Evolutionary conservation across 2,888 invertebrate genomes (phyloP).

Genomic region (Lepidochitona cinerea): DNA sequence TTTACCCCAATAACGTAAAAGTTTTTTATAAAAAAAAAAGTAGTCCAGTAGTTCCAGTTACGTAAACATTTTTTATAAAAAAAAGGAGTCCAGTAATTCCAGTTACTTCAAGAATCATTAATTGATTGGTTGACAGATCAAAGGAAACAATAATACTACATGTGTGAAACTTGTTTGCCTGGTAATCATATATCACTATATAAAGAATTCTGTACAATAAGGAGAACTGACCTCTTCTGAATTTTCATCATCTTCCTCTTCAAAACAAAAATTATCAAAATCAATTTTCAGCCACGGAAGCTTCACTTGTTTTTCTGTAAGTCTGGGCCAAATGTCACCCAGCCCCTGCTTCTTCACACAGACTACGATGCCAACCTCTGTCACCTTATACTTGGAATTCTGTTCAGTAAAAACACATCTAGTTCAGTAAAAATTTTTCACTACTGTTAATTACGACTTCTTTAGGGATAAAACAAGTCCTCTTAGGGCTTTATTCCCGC

Average conservation of each 20-base stretch:
- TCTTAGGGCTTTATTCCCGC: too few species aligned
- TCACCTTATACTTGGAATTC: slow-evolving; percentile 72
- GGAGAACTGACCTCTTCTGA: background rate
- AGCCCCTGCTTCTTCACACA: slow-evolving; percentile 78
- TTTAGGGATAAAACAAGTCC: too few species aligned
- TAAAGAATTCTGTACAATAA: background rate
- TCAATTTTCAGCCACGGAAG: slow-evolving; percentile 94
- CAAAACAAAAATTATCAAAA: slow-evolving; percentile 90
- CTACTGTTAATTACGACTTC: too few species aligned
- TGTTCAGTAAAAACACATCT: slow-evolving; percentile 53
- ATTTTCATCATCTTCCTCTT: slow-evolving; percentile 76
- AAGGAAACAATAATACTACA: too few species aligned
- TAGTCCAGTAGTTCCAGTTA: too few species aligned
- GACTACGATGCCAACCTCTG: slow-evolving; percentile 85
- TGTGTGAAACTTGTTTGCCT: too few species aligned
- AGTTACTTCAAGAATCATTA: too few species aligned
- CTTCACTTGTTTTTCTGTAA: slow-evolving; percentile 85
- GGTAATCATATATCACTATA: background rate
- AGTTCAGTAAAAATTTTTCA: too few species aligned
- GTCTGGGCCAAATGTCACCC: slow-evolving; percentile 85
- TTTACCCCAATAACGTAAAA: too few species aligned
- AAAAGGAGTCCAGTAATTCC: too few species aligned
- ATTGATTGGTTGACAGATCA: background rate
- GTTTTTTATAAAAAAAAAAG: too few species aligned
- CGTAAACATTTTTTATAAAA: too few species aligned